Evolutionary conservation across 2,888 invertebrate genomes (phyloP).

Genomic region (Gari tellinella): DNA sequence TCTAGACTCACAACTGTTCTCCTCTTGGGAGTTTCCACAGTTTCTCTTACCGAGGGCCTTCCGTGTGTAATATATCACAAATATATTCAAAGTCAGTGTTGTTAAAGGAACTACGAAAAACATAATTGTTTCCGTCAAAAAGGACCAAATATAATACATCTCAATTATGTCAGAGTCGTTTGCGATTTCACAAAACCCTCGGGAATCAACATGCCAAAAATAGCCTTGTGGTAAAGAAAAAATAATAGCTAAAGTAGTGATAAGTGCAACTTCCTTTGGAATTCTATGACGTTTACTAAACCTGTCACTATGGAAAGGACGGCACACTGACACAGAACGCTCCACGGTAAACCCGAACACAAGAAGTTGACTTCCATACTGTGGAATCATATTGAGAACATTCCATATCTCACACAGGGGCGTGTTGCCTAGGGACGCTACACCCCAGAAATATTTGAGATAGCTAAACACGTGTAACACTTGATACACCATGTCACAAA

Average conservation of each 20-base stretch:
- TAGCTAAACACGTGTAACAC: constrained; percentile 79
- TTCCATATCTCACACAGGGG: constrained; percentile 80
- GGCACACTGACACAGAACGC: constrained; percentile 80
- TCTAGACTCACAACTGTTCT: constrained; percentile 14
- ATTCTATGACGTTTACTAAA: constrained; percentile 77
- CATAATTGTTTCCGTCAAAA: constrained; percentile 72
- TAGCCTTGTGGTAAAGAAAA: constrained; percentile 78
- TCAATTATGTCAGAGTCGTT: constrained; percentile 37
- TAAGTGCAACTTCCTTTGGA: constrained; percentile 70
- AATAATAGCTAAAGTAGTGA: constrained; percentile 61
- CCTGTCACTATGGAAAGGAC: constrained; percentile 78
- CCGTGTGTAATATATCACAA: constrained; percentile 65
- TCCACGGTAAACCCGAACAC: constrained; percentile 83
- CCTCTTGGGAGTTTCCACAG: background rate
- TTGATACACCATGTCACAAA: constrained; percentile 79
- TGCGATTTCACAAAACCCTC: constrained; percentile 58
- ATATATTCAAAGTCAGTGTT: constrained; percentile 73
- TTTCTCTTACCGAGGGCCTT: constrained; percentile 22
- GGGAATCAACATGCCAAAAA: constrained; percentile 76
- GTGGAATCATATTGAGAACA: constrained; percentile 75
- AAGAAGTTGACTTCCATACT: constrained; percentile 81
- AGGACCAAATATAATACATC: constrained; percentile 73
- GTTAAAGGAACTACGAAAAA: constrained; percentile 73
- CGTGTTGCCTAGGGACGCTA: constrained; percentile 67
- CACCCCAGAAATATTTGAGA: constrained; percentile 80